Conservation (phyloP, 1,140 invertebrate species). For the Araneus ventricosus region DNA sequence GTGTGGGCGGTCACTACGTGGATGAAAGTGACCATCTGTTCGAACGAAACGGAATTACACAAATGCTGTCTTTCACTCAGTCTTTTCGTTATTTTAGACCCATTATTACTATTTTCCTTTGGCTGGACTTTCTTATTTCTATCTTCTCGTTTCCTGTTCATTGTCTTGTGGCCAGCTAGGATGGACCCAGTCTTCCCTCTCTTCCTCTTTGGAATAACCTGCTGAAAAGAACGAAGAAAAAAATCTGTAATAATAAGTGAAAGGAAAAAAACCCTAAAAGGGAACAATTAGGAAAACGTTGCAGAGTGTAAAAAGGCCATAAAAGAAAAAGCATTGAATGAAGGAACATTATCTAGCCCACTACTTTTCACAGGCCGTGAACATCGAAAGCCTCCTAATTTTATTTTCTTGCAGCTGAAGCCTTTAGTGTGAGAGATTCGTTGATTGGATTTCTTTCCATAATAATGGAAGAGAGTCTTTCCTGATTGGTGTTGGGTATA, state of each 20-base stretch:
- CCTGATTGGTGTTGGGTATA: background rate
- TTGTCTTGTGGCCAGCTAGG: background rate
- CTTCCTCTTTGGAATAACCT: background rate
- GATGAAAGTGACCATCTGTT: conserved; percentile 42
- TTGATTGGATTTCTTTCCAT: conserved; percentile 30
- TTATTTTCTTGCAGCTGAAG: background rate
- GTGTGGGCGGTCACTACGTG: background rate
- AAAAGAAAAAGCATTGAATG: background rate
- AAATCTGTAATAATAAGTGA: conserved; percentile 11
- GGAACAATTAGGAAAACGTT: conserved; percentile 17
- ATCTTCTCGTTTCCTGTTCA: conserved; percentile 13
- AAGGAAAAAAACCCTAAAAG: background rate
- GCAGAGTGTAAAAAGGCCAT: conserved; percentile 23
- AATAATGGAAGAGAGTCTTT: background rate
- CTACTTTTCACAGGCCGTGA: conserved; percentile 29
- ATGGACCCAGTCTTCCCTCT: background rate
- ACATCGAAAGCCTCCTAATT: background rate
- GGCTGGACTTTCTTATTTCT: background rate
- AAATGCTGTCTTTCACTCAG: background rate
- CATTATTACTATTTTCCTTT: conserved; percentile 7
- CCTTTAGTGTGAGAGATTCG: background rate
- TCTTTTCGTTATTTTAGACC: conserved; percentile 17
- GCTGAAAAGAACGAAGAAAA: background rate
- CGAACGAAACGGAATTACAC: conserved; percentile 17
- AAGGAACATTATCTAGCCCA: background rate